Evolutionary conservation across 64 coral and sea anemone genomes (phyloP).

Genomic region (Orbicella faveolata): DNA sequence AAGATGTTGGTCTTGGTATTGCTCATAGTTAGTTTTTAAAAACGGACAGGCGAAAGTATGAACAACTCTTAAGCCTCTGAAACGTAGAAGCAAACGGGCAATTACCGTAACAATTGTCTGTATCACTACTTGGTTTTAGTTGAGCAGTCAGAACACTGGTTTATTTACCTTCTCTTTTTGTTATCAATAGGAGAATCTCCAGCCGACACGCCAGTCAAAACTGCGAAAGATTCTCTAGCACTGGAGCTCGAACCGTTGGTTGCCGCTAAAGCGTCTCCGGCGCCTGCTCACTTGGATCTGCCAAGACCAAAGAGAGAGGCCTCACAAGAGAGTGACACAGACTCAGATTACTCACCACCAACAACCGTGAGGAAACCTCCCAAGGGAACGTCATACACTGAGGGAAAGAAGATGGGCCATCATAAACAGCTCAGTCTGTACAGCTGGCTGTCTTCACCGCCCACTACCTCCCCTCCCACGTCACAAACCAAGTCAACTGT

Average conservation of each 20-base stretch:
- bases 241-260: constrained; percentile 20
- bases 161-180: background rate
- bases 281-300: background rate
- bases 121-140: background rate
- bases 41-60: too few species aligned
- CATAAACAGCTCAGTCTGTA: constrained; percentile 88
- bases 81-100: too few species aligned
- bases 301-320: constrained; percentile 14
- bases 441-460: constrained; percentile 84
- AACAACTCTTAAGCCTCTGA: too few species aligned
- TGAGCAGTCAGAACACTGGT: too few species aligned
- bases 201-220: constrained; percentile 8
- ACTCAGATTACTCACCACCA: constrained; percentile 68
- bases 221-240: background rate
- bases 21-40: too few species aligned
- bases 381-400: constrained; percentile 21
- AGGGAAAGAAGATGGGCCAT: constrained; percentile 68
- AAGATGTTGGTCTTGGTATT: too few species aligned
- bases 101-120: background rate
- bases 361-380: constrained; percentile 73
- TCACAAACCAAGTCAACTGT: constrained; percentile 20
- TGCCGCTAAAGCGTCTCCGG: background rate
- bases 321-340: constrained; percentile 47
- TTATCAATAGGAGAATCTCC: background rate
- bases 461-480: constrained; percentile 65